Evolutionary conservation across 2,797 vertebrate genomes (phyloP), one percentile per base, ranked within the genome.

Genomic region (Scolopax rusticola): DNA sequence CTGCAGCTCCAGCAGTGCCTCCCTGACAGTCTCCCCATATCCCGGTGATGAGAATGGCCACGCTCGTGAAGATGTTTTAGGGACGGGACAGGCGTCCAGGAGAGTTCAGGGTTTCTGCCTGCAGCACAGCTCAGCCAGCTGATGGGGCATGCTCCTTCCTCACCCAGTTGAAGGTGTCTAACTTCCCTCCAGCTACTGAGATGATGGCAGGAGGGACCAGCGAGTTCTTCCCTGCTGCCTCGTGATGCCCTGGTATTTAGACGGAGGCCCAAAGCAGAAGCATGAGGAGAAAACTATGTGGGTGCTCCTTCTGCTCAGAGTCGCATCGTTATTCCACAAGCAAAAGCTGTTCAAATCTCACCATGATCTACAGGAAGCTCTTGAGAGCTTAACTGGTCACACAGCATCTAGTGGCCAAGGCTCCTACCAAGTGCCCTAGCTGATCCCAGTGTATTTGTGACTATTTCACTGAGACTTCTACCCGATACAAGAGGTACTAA

Each of bases 251-350:
- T 6, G 19, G 50, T 11, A 15, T n/a, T 18, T 8, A 53, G 40
- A 5, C 15, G 13, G 28, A 60, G 41, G 12, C 8, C n/a, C 43
- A 40, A 41, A 54, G 47, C 53, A 64, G 84, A 38, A 53, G 53
- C 32, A 21, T 0, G 1, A 32, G 45, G 43, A 79, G 18, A 27
- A 33, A 1, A 4, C 19, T 8, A 6, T 3, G 8, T 1, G 3
- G 47, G 25, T n/a, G 78, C n/a, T 64, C 30, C 53, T n/a, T 45
- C 47, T 11, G 47, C 88, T 47, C 51, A 0, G 41, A 12, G 32
- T 18, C 1, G 1, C 6, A 4, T 28, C 12, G 0, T n/a, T 30
- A n/a, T 36, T 43, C 51, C 76, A 50, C 43, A 36, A 12, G 25
- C 21, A 41, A 45, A 54, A 43, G 36, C 67, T 33, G 9, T 15